Evolutionary conservation across 1,140 invertebrate species (phyloP), one percentile per base, ranked within the genome.

Genomic region (Zophobas atratus): DNA sequence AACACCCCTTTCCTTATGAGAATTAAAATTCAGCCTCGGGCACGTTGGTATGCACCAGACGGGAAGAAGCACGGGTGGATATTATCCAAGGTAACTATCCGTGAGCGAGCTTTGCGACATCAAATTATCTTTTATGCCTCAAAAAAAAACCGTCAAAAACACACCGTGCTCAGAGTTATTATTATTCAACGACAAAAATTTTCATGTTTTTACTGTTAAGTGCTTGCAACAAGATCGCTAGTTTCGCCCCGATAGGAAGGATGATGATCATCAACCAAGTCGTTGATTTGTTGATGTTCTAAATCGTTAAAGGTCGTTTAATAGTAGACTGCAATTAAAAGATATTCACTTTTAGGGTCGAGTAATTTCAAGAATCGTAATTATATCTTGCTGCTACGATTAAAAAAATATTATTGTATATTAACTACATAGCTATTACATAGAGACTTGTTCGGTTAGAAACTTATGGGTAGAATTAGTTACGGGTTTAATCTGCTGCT

Each of bases 291-390:
- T 67, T 67, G 60, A 72, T 72, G 48, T 43, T 55, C 70, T 72
- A n/a, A 72, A 72, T 72, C 70, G 70, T 72, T 72, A 72, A 72
- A 72, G 46, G 46, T 72, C 70, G 51, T 72, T 72, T 72, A 53
- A 72, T 53, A 43, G 46, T 46, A 53, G 33, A 36, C 70, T 38
- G 70, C 51, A 72, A 72, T 72, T 72, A 72, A 72, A 72, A 72
- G 51, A 72, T 51, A 72, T 72, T 55, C 70, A 72, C 70, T 72
- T 72, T 72, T 72, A 72, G 46, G 51, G 70, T 72, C 70, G 51
- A 48, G 70, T 72, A 72, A 72, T 48, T 55, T 72, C 70, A 51
- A 72, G 51, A 72, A 72, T 72, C 36, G 51, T 72, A 72, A 72
- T 72, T 72, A 72, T 72, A 72, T 67, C 60, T 67, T 39, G 38